Evolutionary conservation across 2,113 vertebrate genomes (phyloP).

Genomic region (Haemorhous mexicanus): DNA sequence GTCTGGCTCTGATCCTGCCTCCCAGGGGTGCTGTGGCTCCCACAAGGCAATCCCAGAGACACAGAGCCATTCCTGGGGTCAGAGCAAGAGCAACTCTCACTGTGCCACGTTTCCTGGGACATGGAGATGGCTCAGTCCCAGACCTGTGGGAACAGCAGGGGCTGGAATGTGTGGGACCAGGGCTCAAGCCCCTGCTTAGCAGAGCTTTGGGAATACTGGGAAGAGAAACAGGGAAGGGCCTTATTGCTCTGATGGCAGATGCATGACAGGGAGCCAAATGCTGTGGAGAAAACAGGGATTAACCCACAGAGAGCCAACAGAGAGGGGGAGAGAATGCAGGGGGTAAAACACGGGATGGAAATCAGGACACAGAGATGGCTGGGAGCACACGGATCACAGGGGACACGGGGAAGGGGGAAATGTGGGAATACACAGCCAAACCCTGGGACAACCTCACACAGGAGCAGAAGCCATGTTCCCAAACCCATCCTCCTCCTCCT

Average conservation of each 20-base stretch:
- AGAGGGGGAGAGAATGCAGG: neutral
- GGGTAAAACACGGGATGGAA: neutral
- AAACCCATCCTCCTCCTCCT: neutral
- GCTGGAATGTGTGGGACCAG: neutral
- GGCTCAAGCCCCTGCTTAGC: neutral
- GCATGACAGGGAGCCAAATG: neutral
- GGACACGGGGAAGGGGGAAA: neutral
- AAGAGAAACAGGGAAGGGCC: neutral
- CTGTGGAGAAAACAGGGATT: constrained; percentile 13
- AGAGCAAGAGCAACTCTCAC: neutral
- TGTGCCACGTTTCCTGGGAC: neutral
- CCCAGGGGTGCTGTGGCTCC: neutral
- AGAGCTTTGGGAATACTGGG: neutral
- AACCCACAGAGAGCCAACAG: neutral
- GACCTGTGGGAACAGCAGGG: neutral
- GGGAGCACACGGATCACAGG: neutral
- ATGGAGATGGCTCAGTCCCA: neutral
- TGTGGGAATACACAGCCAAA: accelerated
- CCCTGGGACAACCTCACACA: accelerated
- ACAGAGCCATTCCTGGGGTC: neutral
- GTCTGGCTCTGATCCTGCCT: neutral
- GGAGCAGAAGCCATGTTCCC: neutral
- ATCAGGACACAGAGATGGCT: neutral
- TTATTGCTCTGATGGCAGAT: neutral
- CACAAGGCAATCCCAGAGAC: neutral